Base-by-base conservation (phyloP, 2,113 vertebrate genomes). In the Polyodon spathula region DNA sequence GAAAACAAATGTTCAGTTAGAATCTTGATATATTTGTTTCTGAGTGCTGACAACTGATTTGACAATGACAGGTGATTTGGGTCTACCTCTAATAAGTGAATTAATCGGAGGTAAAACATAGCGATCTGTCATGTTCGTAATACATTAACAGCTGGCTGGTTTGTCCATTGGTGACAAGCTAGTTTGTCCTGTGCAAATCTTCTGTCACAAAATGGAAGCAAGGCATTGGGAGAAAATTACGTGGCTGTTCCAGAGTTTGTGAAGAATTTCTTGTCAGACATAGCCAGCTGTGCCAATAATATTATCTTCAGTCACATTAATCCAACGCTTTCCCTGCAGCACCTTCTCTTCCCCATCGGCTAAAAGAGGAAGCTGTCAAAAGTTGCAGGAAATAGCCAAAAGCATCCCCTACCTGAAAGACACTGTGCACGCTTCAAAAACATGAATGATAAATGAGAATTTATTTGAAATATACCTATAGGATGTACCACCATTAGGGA, bases 131-230 rank as follows among this genome's bases (percentile, higher is more conserved):
- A 91, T 91, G 88, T 90, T 86, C 80, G 66, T 82, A 79, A 86
- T 90, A 86, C 85, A 83, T 87, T 83, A 90, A 86, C 89, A 92
- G 87, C 90, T 91, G 89, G 86, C 84, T 82, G 81, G 79, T 86
- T 89, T 90, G 87, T 92, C 86, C 84, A 86, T 88, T 85, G 67
- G 63, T 77, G 88, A 90, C 89, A 91, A 80, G 75, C 71, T 86
- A 86, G 86, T 91, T 88, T 91, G 89, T 92, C 89, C 87, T 87
- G 84, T 80, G 83, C 87, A 89, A 89, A 89, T 91, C 83, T 89
- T 88, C 87, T 89, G 89, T 90, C 89, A 90, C 67, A 87, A 77
- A 78, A 77, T 46, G 43, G 75, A 78, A 79, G 79, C 80, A 72
- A 81, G 80, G 71, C 71, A 76, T 81, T 76, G 74, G 78, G 74